Evolutionary conservation across 2,113 vertebrate species (phyloP).

Genomic region (Clarias gariepinus): DNA sequence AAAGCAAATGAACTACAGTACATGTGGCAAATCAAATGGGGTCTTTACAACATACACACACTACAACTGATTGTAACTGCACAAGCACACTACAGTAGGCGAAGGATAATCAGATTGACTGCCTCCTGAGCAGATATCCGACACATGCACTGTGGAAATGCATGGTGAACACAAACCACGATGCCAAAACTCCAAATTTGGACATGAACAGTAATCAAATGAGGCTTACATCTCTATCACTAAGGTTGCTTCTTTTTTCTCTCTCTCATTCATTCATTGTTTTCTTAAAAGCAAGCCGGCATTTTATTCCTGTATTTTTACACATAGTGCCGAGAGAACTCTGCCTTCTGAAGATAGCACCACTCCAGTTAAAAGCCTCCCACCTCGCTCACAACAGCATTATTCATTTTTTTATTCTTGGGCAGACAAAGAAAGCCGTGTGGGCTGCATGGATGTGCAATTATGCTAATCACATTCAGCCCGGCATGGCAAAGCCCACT

Average conservation of each 20-base stretch:
- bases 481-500: constrained; percentile 46
- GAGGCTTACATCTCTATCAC: constrained; percentile 17
- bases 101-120: constrained; percentile 2
- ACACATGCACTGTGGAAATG: neutral
- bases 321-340: constrained; percentile 44
- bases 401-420: constrained; percentile 48
- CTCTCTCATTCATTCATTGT: constrained; percentile 13
- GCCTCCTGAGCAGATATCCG: neutral
- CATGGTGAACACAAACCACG: neutral
- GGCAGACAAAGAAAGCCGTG: constrained; percentile 67
- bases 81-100: neutral
- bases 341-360: constrained; percentile 57
- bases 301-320: constrained; percentile 20
- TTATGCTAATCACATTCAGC: constrained; percentile 72
- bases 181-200: neutral
- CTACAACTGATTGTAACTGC: neutral
- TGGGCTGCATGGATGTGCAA: constrained; percentile 59
- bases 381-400: constrained; percentile 27
- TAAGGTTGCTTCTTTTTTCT: too few relatives aligned
- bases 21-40: neutral
- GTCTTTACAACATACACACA: neutral
- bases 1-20: neutral
- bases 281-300: constrained; percentile 9
- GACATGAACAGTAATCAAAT: constrained; percentile 40
- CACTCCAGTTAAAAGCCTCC: constrained; percentile 34